These are phyloP conservation scores for Bufo bufo DNA, from an alignment of 2,113 vertebrate species.

Conservation along the genomic window DNA sequence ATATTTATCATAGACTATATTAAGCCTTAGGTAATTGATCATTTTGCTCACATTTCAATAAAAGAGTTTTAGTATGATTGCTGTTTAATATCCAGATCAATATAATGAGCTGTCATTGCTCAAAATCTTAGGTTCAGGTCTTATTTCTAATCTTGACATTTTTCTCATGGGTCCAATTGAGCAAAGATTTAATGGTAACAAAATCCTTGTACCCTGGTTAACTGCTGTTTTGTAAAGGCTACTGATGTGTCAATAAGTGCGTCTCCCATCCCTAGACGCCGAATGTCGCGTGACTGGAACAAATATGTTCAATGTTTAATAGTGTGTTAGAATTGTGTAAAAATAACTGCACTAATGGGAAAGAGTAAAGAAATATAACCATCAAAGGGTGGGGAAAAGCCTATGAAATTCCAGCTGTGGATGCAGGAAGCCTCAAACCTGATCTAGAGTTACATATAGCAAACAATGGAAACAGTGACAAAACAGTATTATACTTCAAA, in stretches of 20 bases:
- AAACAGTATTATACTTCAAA: no score
- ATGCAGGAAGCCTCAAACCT: no score
- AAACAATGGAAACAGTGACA: no score
- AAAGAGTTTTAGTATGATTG: constrained; percentile 53
- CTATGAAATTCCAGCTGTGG: no score
- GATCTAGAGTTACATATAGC: no score
- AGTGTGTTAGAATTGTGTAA: not conserved
- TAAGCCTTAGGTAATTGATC: constrained; percentile 44
- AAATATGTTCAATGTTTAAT: not conserved
- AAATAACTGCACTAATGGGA: no score
- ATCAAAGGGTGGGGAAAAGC: no score
- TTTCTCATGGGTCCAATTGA: constrained; percentile 36
- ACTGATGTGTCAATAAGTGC: not conserved
- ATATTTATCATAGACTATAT: constrained; percentile 53
- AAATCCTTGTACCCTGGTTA: constrained; percentile 14
- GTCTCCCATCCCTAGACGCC: not conserved
- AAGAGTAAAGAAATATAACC: no score
- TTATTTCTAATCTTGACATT: constrained; percentile 42
- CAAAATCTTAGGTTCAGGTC: constrained; percentile 31
- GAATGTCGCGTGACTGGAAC: no score
- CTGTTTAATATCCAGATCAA: constrained; percentile 53
- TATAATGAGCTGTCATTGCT: constrained; percentile 35
- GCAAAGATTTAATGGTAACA: constrained; percentile 6
- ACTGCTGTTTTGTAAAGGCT: not conserved
- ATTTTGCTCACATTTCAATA: constrained; percentile 55